phyloP scores from a whole-genome alignment of 2,797 vertebrate genomes.

The Gallinago solitaria region DNA sequence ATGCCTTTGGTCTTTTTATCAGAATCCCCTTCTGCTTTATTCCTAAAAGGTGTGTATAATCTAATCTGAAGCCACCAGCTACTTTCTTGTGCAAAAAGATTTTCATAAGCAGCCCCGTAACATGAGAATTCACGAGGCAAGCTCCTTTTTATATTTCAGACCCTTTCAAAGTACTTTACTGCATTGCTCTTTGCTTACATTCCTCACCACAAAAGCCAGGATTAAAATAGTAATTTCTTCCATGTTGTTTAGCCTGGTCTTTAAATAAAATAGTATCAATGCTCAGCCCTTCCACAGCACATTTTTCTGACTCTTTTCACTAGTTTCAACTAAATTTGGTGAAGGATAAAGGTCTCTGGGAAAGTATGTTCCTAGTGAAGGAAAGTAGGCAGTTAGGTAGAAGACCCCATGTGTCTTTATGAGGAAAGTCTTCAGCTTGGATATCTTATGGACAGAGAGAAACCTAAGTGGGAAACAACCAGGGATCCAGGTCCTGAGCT shows the following conservation, averaged over 20 bases:
- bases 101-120: slow-evolving; percentile 10
- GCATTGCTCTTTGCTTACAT: not conserved
- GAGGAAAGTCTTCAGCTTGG: not conserved
- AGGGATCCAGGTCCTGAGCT: not conserved
- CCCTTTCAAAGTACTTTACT: not conserved
- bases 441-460: not conserved
- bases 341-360: not conserved
- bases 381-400: not conserved
- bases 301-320: not conserved
- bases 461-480: not conserved
- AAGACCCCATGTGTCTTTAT: not conserved
- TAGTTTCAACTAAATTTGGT: not conserved
- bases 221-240: not conserved
- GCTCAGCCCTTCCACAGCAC: not conserved
- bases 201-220: not conserved
- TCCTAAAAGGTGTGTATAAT: slow-evolving; percentile 39
- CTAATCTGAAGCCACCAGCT: slow-evolving; percentile 53
- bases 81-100: slow-evolving; percentile 10
- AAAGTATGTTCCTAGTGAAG: not conserved
- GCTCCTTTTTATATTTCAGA: not conserved
- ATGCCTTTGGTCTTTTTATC: slow-evolving; percentile 61
- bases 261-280: not conserved
- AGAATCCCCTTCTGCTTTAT: slow-evolving; percentile 49
- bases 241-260: not conserved
- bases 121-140: not conserved